Evolutionary conservation across 2,888 invertebrate genomes (phyloP).

Genomic region (Phengaris arion): DNA sequence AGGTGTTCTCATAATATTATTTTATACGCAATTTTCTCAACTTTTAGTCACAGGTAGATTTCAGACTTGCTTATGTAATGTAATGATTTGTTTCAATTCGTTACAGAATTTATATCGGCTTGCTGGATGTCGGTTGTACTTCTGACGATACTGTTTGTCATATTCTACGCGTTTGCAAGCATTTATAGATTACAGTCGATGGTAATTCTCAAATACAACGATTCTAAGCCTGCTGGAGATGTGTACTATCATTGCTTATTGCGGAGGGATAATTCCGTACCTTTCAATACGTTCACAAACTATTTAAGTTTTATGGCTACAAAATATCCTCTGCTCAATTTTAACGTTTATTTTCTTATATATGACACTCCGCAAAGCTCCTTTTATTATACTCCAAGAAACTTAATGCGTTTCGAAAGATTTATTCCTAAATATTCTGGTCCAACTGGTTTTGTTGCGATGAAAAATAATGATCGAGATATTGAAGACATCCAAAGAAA

Average conservation of each 20-base stretch:
- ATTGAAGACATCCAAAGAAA: slow-evolving; percentile 52
- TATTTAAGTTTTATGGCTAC: slow-evolving; percentile 57
- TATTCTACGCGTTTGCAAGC: slow-evolving; percentile 60
- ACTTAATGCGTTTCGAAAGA: slow-evolving; percentile 50
- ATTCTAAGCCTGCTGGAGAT: slow-evolving; percentile 51
- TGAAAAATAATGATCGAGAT: slow-evolving; percentile 48
- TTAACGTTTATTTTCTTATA: slow-evolving; percentile 61
- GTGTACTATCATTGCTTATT: slow-evolving; percentile 62
- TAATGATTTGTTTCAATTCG: slow-evolving; percentile 19
- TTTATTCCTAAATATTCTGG: slow-evolving; percentile 45
- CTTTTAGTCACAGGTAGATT: not conserved
- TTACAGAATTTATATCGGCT: slow-evolving; percentile 66
- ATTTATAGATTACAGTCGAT: slow-evolving; percentile 54
- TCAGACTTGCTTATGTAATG: not conserved
- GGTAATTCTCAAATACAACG: slow-evolving; percentile 53
- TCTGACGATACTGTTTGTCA: slow-evolving; percentile 59
- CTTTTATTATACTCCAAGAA: slow-evolving; percentile 34
- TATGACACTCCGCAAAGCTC: slow-evolving; percentile 53
- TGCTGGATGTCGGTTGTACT: slow-evolving; percentile 69
- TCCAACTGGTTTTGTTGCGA: slow-evolving; percentile 42
- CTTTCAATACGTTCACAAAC: slow-evolving; percentile 52
- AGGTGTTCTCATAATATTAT: not conserved
- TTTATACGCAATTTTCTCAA: not conserved
- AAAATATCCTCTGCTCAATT: slow-evolving; percentile 54
- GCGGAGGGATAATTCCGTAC: slow-evolving; percentile 47